Evolutionary conservation across 1,140 invertebrate genomes (phyloP).

Genomic region (Panulirus ornatus): DNA sequence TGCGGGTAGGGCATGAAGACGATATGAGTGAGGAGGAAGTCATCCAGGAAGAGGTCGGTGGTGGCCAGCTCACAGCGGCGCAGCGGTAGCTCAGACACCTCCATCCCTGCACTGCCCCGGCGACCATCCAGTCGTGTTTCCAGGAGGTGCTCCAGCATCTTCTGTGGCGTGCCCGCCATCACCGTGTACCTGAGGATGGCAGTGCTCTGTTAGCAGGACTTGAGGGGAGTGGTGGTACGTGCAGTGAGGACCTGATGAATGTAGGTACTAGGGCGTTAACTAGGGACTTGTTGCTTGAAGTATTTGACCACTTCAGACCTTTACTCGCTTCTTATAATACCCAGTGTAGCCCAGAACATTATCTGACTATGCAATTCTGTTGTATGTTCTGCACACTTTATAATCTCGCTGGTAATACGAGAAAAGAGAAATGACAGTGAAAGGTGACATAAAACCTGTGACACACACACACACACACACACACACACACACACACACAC

Average conservation of each 20-base stretch:
- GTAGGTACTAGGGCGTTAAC: no score
- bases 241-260: no score
- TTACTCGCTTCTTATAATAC: no score
- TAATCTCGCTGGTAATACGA: no score
- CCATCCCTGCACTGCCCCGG: constrained; percentile 54
- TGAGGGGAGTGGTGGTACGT: no score
- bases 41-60: constrained; percentile 87
- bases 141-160: constrained; percentile 91
- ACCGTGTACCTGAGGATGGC: constrained; percentile 86
- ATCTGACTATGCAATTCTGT: no score
- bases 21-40: constrained; percentile 92
- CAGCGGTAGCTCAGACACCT: constrained; percentile 76
- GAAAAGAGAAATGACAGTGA: neutral
- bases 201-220: neutral
- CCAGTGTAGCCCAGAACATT: no score
- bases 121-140: constrained; percentile 87
- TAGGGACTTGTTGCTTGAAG: no score
- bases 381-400: no score
- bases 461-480: constrained; percentile 29
- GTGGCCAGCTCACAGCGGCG: constrained; percentile 76
- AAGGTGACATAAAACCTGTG: neutral
- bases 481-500: constrained; percentile 37
- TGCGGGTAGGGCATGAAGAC: constrained; percentile 90
- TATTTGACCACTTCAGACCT: no score
- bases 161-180: constrained; percentile 92